These are phyloP conservation scores for Schizaphis graminum DNA, from an alignment of 2,888 invertebrate genomes.

Conservation along the genomic window DNA sequence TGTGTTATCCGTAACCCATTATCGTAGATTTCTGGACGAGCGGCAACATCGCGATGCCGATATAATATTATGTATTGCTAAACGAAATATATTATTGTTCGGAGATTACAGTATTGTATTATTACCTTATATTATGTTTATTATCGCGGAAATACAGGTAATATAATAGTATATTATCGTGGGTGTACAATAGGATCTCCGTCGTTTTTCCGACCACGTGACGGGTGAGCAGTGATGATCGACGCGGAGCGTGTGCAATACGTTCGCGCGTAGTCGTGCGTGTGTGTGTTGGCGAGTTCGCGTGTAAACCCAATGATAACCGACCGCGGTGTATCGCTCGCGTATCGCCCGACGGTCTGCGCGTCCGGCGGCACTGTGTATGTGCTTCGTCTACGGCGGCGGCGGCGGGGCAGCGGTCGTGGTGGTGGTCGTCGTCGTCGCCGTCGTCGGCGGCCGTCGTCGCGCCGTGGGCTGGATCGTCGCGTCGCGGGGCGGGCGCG, in stretches of 20 bases:
- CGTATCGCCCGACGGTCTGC: conserved; percentile 50
- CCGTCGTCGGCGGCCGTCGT: conserved; percentile 19
- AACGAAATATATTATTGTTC: background rate
- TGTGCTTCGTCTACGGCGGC: background rate
- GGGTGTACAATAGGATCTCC: too few species aligned
- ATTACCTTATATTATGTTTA: background rate
- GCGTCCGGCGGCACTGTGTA: conserved; percentile 34
- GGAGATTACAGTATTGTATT: background rate
- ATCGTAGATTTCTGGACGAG: background rate
- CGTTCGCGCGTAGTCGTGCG: background rate
- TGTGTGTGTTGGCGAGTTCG: background rate
- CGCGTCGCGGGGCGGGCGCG: conserved; percentile 32
- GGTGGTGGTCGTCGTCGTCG: background rate
- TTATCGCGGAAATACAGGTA: background rate
- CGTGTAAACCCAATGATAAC: background rate
- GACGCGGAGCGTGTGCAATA: background rate
- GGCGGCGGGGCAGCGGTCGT: background rate
- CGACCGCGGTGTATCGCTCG: background rate
- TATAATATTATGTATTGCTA: background rate
- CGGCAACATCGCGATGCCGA: background rate
- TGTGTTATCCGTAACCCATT: conserved; percentile 39
- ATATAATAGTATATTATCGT: background rate
- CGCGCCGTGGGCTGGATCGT: background rate
- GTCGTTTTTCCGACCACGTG: background rate
- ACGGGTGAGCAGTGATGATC: background rate